Conservation (phyloP, 64 coral and sea anemone genomes). For the Montipora sp. region DNA sequence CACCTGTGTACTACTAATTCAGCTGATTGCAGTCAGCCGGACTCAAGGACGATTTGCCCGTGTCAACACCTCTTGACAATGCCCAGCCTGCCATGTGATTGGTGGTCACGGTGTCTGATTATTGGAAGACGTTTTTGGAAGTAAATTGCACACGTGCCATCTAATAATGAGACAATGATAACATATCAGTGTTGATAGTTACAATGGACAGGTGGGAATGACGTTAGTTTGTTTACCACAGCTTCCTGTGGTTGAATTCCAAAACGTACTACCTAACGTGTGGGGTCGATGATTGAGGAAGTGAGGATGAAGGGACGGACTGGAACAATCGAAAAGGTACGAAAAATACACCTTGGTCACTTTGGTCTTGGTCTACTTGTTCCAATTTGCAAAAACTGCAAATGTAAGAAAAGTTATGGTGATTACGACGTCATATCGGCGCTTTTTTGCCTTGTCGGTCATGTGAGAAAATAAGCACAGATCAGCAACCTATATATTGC, state of each 20-base stretch:
- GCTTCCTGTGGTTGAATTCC: not conserved
- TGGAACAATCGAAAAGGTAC: too few relatives aligned
- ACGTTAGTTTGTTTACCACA: slow-evolving; percentile 13
- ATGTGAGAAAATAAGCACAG: too few relatives aligned
- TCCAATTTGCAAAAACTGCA: too few relatives aligned
- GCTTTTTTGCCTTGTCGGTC: too few relatives aligned
- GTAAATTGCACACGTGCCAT: not conserved
- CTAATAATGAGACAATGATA: not conserved
- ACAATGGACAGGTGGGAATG: not conserved
- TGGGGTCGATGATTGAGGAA: not conserved
- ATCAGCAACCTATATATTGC: too few relatives aligned
- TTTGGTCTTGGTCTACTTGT: too few relatives aligned
- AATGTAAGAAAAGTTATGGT: too few relatives aligned
- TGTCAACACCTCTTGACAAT: not conserved
- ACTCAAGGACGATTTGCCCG: not conserved
- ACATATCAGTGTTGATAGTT: not conserved
- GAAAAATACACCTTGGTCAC: too few relatives aligned
- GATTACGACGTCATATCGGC: too few relatives aligned
- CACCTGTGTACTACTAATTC: too few relatives aligned
- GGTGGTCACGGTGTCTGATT: not conserved
- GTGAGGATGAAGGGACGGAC: not conserved
- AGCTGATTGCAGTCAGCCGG: too few relatives aligned
- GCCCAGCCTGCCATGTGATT: not conserved
- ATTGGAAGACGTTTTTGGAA: not conserved
- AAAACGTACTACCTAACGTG: not conserved